Conservation (phyloP, 2,113 vertebrate species). For the Epinephelus cyanopodus region DNA sequence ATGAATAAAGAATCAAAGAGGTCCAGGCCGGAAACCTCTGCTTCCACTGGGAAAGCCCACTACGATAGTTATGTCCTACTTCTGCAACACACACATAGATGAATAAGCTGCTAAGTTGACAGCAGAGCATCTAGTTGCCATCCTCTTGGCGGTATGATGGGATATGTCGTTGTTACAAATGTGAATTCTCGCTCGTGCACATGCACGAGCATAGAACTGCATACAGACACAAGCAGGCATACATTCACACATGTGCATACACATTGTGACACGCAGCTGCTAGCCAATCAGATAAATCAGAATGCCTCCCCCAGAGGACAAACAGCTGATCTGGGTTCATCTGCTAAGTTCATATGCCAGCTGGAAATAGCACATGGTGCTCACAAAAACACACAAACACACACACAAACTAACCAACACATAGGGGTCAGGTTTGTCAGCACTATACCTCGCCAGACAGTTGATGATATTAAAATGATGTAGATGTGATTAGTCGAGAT, state of each 20-base stretch:
- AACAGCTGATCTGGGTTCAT: constrained; percentile 78
- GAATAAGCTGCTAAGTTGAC: background rate
- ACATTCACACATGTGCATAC: constrained; percentile 23
- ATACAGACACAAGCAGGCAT: background rate
- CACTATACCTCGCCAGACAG: background rate
- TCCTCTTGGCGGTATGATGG: background rate
- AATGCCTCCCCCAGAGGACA: constrained; percentile 56
- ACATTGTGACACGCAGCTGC: constrained; percentile 60
- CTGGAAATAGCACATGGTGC: constrained; percentile 66
- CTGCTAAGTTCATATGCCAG: constrained; percentile 67
- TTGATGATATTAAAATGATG: constrained; percentile 18
- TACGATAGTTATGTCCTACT: constrained; percentile 47
- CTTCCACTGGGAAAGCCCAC: constrained; percentile 44
- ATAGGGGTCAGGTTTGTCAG: constrained; percentile 13
- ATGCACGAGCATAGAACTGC: background rate
- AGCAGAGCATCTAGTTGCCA: background rate
- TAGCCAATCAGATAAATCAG: constrained; percentile 66
- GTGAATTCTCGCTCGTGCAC: background rate
- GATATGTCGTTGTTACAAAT: background rate
- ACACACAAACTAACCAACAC: constrained; percentile 6
- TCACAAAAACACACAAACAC: constrained; percentile 28
- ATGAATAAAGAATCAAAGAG: constrained; percentile 74
- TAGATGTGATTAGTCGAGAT: background rate
- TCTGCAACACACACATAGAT: constrained; percentile 29
- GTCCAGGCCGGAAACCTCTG: constrained; percentile 15